Conservation (phyloP, 2,888 invertebrate species). For the Melitaea athalia region DNA sequence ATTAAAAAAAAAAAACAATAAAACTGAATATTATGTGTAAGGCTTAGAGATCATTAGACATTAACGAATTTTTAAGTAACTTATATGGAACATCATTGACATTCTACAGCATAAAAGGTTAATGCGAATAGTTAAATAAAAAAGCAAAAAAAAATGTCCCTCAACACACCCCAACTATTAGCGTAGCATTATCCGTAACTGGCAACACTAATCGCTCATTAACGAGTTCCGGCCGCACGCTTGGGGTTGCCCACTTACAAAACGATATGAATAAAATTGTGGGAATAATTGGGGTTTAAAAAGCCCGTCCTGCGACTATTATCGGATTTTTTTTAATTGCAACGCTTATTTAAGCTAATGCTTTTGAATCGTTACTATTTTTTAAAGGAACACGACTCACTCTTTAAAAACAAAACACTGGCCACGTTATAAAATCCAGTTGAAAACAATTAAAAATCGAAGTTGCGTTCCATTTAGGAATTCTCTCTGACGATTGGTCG, state of each 20-base stretch:
- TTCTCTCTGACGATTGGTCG: conserved; percentile 69
- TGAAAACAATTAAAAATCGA: conserved; percentile 76
- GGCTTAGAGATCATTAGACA: conserved; percentile 3
- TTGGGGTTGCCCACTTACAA: conserved; percentile 44
- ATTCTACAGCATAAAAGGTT: conserved; percentile 15
- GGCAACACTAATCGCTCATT: conserved; percentile 81
- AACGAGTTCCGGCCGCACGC: conserved; percentile 64
- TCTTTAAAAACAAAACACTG: conserved; percentile 38
- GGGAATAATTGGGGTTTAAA: conserved; percentile 50
- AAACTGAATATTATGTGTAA: neutral
- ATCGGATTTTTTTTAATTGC: conserved; percentile 38
- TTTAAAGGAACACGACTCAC: conserved; percentile 11
- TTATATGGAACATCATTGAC: conserved; percentile 12
- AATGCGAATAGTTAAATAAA: conserved; percentile 27
- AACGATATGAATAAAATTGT: conserved; percentile 48
- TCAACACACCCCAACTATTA: conserved; percentile 70
- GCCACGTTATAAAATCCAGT: conserved; percentile 57
- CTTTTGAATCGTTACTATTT: neutral
- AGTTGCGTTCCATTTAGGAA: conserved; percentile 72
- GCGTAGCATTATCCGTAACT: conserved; percentile 74
- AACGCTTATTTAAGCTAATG: conserved; percentile 22
- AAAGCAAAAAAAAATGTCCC: conserved; percentile 28
- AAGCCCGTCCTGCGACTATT: conserved; percentile 36
- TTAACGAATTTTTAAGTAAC: conserved; percentile 12
- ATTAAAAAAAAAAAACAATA: neutral